phyloP scores from a whole-genome alignment of 1,140 invertebrate genomes.

The Anoplolepis gracilipes region DNA sequence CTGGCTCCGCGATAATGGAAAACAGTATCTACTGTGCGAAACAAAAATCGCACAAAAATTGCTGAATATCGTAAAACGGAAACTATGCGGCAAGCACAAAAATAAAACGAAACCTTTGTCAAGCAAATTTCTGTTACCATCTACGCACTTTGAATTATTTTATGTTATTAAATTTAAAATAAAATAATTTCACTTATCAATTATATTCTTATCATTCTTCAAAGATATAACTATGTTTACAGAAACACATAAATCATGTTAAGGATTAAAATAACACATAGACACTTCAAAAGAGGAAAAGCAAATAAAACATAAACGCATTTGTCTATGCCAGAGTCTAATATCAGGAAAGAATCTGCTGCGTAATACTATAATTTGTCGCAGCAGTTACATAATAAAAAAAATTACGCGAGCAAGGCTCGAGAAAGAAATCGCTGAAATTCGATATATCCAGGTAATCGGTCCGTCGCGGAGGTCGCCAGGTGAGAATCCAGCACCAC shows the following conservation, averaged over 20 bases:
- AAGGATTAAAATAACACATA: background rate
- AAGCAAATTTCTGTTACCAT: background rate
- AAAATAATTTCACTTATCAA: background rate
- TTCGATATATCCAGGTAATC: slow-evolving; percentile 58
- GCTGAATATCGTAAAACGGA: background rate
- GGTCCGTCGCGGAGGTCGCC: slow-evolving; percentile 55
- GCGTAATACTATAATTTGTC: slow-evolving; percentile 21
- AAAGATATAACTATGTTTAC: background rate
- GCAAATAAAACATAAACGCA: background rate
- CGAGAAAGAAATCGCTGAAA: slow-evolving; percentile 40
- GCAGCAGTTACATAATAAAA: slow-evolving; percentile 41
- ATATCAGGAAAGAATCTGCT: background rate
- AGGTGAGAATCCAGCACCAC: slow-evolving; percentile 57
- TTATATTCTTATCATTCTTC: background rate
- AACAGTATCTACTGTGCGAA: slow-evolving; percentile 34
- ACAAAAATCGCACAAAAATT: slow-evolving; percentile 13
- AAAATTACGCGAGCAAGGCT: slow-evolving; percentile 17
- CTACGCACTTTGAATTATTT: background rate
- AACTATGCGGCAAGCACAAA: background rate
- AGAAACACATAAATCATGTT: background rate
- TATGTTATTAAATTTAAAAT: background rate
- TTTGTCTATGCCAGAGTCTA: background rate
- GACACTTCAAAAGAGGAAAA: background rate
- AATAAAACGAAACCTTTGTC: background rate
- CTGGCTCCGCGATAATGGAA: slow-evolving; percentile 37